Evolutionary conservation across 2,888 invertebrate genomes (phyloP), one percentile per base, ranked within the genome.

Genomic region (Stenchaetothrips biformis): DNA sequence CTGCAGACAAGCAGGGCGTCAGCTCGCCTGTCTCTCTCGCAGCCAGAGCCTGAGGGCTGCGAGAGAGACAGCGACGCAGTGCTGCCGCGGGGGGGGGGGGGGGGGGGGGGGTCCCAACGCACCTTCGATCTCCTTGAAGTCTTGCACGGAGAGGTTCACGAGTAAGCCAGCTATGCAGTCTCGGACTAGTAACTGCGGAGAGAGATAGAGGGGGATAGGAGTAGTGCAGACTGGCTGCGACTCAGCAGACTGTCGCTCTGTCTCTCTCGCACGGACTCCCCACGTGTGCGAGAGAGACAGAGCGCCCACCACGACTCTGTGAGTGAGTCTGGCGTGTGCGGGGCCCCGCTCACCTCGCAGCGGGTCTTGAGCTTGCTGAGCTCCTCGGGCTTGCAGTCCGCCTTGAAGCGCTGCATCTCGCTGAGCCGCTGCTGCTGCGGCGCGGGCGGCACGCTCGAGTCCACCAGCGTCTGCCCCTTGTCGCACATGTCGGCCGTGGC

Each of bases 121-220:
- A 95, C 95, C 94, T 92, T 95, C 95, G 85, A 95, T 92, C 87
- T 95, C 94, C 85, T 92, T 93, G 87, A 95, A 95, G 86, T 95
- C 93, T 86, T 94, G 93, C 83, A 93, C 90, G 18, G 94, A 93
- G 82, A 95, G 89, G 86, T 94, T 93, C 80, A 95, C 89, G 81
- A 96, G 87, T 82, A 95, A 89, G 80, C 94, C 93, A 59, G 93
- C 93, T 84, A 95, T 94, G 86, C 95, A 95, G 84, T 94, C 93
- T 83, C 95, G 90, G 18, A 95, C 92, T 81, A 95, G 89, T 83
- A 91, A 90, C 89, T 91, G 87, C 81, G 85, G 83, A 81, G 37
- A 37, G 37, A 37, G 37, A 37, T 37, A 4, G 37, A 4, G 4
- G 37, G 37, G 37, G 79, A 77, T 53, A 53, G 16, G 37, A 48